A percentile compares a stretch with the other conserved stretches of the same genome.
Conservation (phyloP, 1,140 invertebrate genomes). For the Lordiphosa clarofinis region DNA sequence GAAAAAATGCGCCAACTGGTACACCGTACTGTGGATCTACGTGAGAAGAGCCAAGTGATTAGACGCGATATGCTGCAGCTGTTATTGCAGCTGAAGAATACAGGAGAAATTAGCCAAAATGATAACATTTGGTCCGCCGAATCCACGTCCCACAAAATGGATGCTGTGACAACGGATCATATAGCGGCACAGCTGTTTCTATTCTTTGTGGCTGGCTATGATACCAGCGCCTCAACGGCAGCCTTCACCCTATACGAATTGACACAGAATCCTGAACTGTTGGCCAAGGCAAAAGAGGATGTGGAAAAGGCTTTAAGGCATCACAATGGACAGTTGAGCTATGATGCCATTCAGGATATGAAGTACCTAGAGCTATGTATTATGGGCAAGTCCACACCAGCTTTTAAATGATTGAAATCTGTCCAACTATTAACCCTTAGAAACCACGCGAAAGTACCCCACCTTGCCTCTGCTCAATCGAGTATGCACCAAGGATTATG, state of each 20-base stretch:
- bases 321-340: conserved; percentile 80
- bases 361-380: conserved; percentile 82
- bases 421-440: conserved; percentile 46
- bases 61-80: conserved; percentile 82
- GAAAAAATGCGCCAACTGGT: conserved; percentile 72
- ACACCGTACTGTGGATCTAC: conserved; percentile 80
- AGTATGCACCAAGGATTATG: conserved; percentile 76
- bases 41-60: conserved; percentile 80
- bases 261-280: conserved; percentile 72
- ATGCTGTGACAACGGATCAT: conserved; percentile 79
- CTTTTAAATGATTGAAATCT: not conserved
- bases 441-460: conserved; percentile 84
- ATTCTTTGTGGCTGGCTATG: conserved; percentile 87
- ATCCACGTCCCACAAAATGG: conserved; percentile 15
- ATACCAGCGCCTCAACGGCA: conserved; percentile 84
- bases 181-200: conserved; percentile 83
- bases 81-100: conserved; percentile 81
- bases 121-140: conserved; percentile 53
- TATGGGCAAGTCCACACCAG: conserved; percentile 33
- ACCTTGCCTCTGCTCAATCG: conserved; percentile 81
- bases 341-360: conserved; percentile 82
- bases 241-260: conserved; percentile 83
- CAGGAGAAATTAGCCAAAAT: conserved; percentile 65
- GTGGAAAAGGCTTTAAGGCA: conserved; percentile 80
- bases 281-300: conserved; percentile 78